phyloP scores from a whole-genome alignment of 2,113 vertebrate genomes.

The Ceyx cyanopectus region DNA sequence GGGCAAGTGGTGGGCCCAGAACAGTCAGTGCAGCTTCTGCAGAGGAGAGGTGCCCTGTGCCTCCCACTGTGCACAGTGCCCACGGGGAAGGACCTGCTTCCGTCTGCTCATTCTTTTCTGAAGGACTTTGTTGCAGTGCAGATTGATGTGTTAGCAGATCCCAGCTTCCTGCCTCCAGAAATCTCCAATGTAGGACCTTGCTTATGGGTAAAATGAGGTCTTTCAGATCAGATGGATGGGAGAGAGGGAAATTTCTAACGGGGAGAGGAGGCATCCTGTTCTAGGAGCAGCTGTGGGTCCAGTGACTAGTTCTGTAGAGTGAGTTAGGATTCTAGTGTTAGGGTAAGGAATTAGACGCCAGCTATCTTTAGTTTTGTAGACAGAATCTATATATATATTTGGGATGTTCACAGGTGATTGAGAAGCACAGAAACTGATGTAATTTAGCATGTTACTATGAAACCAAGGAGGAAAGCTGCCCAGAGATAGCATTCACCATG shows the following conservation, averaged over 20 bases:
- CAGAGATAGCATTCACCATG: background rate
- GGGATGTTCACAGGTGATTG: background rate
- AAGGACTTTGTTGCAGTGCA: background rate
- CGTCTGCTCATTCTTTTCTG: background rate
- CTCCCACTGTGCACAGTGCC: background rate
- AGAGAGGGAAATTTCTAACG: background rate
- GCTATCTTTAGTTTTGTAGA: background rate
- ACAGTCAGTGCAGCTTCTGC: background rate
- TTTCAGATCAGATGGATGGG: background rate
- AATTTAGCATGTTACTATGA: background rate
- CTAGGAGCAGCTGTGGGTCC: background rate
- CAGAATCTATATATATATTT: background rate
- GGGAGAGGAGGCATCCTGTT: background rate
- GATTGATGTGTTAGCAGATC: background rate
- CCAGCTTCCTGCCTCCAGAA: background rate
- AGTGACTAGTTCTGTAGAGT: background rate
- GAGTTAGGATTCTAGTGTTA: background rate
- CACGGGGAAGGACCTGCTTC: background rate
- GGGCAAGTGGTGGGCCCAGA: background rate
- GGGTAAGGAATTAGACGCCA: background rate
- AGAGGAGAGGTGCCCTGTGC: background rate
- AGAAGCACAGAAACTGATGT: background rate
- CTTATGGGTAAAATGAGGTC: background rate
- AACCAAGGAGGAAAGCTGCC: background rate
- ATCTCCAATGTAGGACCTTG: background rate